A percentile compares a stretch with the other conserved stretches of the same genome.
Evolutionary conservation across 2,797 vertebrate genomes (phyloP).

Genomic region (Pseudomugil gertrudae): DNA sequence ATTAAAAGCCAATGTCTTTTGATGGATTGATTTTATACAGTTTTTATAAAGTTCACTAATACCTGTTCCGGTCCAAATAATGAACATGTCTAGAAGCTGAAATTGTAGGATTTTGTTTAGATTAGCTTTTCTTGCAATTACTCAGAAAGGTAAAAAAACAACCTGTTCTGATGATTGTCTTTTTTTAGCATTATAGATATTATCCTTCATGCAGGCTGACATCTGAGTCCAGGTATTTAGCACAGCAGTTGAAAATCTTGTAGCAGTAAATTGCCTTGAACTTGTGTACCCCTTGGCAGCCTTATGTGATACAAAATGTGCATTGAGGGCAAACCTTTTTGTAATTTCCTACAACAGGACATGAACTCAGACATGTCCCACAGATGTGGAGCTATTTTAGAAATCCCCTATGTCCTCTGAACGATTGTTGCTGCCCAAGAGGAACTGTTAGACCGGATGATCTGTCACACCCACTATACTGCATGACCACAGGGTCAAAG

Average conservation of each 20-base stretch:
- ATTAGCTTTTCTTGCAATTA: not conserved
- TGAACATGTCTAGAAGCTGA: not conserved
- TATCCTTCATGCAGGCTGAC: conserved; percentile 5
- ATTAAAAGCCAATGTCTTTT: conserved; percentile 1
- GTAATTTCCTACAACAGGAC: conserved; percentile 23
- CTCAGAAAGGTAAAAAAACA: not conserved
- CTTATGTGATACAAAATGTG: conserved; percentile 24
- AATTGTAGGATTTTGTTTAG: not conserved
- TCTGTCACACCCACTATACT: conserved; percentile 18
- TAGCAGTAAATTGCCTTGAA: conserved; percentile 33
- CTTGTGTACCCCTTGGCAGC: conserved; percentile 14
- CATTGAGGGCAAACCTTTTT: conserved; percentile 11
- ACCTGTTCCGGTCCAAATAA: not conserved
- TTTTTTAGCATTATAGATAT: conserved; percentile 1
- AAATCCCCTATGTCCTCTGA: conserved; percentile 24
- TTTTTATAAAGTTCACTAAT: not conserved
- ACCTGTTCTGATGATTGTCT: not conserved
- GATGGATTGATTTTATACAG: not conserved
- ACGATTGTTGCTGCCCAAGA: conserved; percentile 30
- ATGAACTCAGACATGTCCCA: conserved; percentile 16
- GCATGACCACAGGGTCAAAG: not conserved
- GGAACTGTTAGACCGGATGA: conserved; percentile 33
- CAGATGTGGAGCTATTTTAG: conserved; percentile 31
- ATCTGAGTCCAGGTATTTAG: conserved; percentile 24
- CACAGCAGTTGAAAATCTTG: conserved; percentile 27